Evolutionary conservation across 2,797 vertebrate genomes (phyloP), one percentile per base, ranked within the genome.

Genomic region (Channa striata): DNA sequence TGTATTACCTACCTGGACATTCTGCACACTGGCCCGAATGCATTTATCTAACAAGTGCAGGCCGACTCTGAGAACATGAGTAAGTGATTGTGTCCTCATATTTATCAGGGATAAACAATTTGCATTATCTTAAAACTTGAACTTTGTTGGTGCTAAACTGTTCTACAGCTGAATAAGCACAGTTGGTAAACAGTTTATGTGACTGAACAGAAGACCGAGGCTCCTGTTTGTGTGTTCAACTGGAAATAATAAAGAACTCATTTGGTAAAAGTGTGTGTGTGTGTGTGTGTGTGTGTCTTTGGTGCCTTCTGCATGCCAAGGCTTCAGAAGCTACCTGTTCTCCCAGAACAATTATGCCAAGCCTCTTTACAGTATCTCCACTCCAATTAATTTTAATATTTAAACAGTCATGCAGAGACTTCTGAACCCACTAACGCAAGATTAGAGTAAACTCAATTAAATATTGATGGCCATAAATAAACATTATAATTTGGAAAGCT

Each of bases 391-490:
- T 94, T 93, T 94, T 91, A 93, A 93, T 93, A 94, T 93, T 94
- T 93, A 92, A 93, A 93, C 85, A 92, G 91, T 88, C 88, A 87
- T 75, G 80, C 83, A 72, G 89, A 90, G 91, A 92, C 87, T 92
- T 90, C 86, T 91, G 87, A 90, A 90, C 86, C 83, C 83, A 70
- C 86, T 82, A 90, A 92, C 74, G 81, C 78, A 82, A 91, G 91
- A 94, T 92, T 93, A 92, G 89, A 92, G 91, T 90, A 91, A 88
- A 90, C 90, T 85, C 91, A 92, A 93, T 94, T 93, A 94, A 94
- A 93, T 93, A 94, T 94, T 94, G 89, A 94, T 93, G 88, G 87
- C 88, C 87, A 93, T 92, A 94, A 94, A 94, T 93, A 94, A 93
- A 94, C 91, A 91, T 90, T 85, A 89, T 91, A 87, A 92, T 92